Evolutionary conservation across 2,113 vertebrate species (phyloP), one percentile per base, ranked within the genome.

Genomic region (Oxygymnocypris stewartii): DNA sequence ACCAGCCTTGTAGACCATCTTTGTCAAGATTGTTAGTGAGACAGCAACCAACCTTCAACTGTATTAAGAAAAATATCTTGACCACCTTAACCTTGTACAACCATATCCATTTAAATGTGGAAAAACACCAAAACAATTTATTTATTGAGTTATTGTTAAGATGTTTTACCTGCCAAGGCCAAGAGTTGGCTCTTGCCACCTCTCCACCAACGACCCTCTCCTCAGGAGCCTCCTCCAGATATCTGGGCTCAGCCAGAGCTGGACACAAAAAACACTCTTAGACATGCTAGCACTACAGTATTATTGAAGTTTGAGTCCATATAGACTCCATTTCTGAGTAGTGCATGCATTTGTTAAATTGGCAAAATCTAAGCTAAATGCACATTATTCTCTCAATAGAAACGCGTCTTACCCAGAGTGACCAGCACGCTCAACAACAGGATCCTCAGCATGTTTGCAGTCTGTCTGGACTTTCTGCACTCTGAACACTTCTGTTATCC

Each of bases 151-250:
- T 81, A n/a, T 8, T 10, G 35, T 40, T 4, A 20, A 28, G 23
- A 20, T 82, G 28, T 79, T 89, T 18, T 93, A 98, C 97, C 97
- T 97, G 97, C 92, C 95, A 96, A 25, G 96, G 96, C 97, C 97
- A 97, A 18, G 96, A 84, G 85, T 97, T 93, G 0, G 85, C 88
- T 0, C 0, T 16, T 2, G 93, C 95, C 69, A 96, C 94, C 0
- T 91, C 85, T 2, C 98, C 97, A 25, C 96, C 97, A 2, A 99
- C 96, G 20, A 98, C 96, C 40, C 96, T 94, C n/a, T 89, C 81
- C 4, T 90, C 83, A 0, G n/a, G 4, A 0, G 54, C 25, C 61
- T 95, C 88, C 88, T 85, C 92, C 84, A 85, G 79, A 87, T 87
- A 95, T 85, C 93, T 95, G 90, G 83, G 93, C 93, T 94, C 93